Conservation (phyloP, 1,140 invertebrate species). For the Meloidogyne hapla region DNA sequence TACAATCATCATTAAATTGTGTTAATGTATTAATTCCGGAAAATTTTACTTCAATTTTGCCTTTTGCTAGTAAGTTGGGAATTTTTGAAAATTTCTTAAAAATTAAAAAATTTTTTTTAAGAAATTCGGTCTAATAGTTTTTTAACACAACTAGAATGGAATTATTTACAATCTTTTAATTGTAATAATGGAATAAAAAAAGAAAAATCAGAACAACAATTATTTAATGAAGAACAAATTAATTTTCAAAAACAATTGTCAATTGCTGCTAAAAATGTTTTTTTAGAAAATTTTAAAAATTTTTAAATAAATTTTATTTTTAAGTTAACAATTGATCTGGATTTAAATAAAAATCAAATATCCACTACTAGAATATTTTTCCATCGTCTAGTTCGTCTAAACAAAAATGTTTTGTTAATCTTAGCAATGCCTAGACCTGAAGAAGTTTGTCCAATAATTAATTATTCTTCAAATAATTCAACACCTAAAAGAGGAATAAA, state of each 20-base stretch:
- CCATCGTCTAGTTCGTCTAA: constrained; percentile 38
- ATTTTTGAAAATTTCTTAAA: background rate
- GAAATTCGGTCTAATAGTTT: constrained; percentile 87
- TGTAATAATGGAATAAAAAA: constrained; percentile 14
- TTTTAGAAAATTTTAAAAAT: no score
- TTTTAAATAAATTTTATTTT: constrained; percentile 5
- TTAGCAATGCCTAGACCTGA: constrained; percentile 44
- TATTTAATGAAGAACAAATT: constrained; percentile 26
- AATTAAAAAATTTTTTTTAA: constrained; percentile 18
- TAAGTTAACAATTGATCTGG: constrained; percentile 35
- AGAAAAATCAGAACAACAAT: constrained; percentile 10
- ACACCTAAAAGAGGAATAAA: background rate
- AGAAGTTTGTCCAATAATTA: constrained; percentile 41
- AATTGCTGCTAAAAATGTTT: constrained; percentile 13
- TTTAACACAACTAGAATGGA: constrained; percentile 71
- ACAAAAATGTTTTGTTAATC: constrained; percentile 43
- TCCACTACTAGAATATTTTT: constrained; percentile 31
- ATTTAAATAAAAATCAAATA: constrained; percentile 38
- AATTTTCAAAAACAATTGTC: constrained; percentile 39
- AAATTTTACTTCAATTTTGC: constrained; percentile 85
- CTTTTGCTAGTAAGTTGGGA: constrained; percentile 72
- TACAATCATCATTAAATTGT: constrained; percentile 88
- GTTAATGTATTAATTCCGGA: constrained; percentile 87
- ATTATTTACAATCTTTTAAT: constrained; percentile 12
- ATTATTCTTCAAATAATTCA: background rate